phyloP scores from a whole-genome alignment of 2,888 invertebrate species.

The Apamea epomidion region DNA sequence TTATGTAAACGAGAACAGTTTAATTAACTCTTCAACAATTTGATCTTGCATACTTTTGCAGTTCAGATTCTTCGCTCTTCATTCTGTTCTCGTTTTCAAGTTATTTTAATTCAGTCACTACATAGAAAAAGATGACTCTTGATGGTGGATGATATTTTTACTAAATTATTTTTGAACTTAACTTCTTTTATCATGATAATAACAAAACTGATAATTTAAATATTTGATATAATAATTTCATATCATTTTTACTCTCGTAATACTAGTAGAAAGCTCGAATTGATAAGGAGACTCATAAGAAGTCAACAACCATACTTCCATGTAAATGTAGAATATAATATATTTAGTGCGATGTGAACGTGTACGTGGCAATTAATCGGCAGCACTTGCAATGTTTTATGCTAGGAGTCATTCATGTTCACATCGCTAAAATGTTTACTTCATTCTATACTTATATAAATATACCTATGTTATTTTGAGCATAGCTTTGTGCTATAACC shows the following conservation, averaged over 20 bases:
- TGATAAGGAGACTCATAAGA: constrained; percentile 86
- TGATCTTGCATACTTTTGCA: not conserved
- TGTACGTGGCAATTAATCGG: constrained; percentile 38
- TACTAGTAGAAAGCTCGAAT: constrained; percentile 88
- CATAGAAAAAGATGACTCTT: constrained; percentile 58
- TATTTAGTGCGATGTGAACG: constrained; percentile 49
- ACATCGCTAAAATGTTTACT: constrained; percentile 53
- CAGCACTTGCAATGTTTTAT: not conserved
- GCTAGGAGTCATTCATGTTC: constrained; percentile 46
- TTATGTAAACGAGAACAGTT: constrained; percentile 52
- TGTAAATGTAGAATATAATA: constrained; percentile 60
- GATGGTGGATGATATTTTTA: constrained; percentile 13
- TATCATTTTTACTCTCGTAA: constrained; percentile 69
- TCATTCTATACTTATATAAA: constrained; percentile 64
- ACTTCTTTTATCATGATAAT: constrained; percentile 15
- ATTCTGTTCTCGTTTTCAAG: constrained; percentile 52
- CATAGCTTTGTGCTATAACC: constrained; percentile 76
- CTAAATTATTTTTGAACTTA: constrained; percentile 43
- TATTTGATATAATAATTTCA: constrained; percentile 51
- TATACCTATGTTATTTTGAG: constrained; percentile 77
- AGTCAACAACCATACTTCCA: constrained; percentile 87
- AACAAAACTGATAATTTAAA: constrained; percentile 28
- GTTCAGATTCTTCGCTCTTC: not conserved
- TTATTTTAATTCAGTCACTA: constrained; percentile 69
- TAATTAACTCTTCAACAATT: not conserved